A percentile compares a stretch with the other conserved stretches of the same genome.
Conservation (phyloP, 2,888 invertebrate species). For the Chirona hameri region DNA sequence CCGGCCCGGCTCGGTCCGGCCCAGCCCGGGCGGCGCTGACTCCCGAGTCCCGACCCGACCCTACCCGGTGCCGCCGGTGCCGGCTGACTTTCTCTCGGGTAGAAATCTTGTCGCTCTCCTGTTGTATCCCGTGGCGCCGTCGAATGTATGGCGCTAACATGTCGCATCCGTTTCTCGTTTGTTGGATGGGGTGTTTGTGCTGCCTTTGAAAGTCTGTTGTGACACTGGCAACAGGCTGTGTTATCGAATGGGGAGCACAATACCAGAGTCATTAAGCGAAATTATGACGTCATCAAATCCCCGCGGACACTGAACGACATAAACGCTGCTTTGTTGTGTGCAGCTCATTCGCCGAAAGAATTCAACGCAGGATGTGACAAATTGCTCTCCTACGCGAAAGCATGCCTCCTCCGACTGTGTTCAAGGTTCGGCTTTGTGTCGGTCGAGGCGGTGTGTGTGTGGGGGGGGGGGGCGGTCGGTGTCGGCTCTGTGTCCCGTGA, state of each 20-base stretch:
- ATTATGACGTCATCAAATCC: not conserved
- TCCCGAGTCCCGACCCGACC: not conserved
- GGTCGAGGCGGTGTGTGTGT: not conserved
- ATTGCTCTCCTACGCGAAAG: not conserved
- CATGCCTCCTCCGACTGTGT: not conserved
- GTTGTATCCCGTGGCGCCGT: too few relatives aligned
- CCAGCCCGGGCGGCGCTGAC: too few relatives aligned
- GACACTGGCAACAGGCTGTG: too few relatives aligned
- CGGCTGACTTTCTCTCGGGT: not conserved
- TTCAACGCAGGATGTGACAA: not conserved
- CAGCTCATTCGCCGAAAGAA: not conserved
- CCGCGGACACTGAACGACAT: not conserved
- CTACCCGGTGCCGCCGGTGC: not conserved
- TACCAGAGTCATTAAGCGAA: not conserved
- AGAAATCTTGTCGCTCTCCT: not conserved
- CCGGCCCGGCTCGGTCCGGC: not conserved
- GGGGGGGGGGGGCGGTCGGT: not conserved
- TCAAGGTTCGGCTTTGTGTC: not conserved
- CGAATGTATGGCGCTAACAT: not conserved
- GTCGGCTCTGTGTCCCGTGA: not conserved
- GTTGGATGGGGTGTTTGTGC: conserved; percentile 9
- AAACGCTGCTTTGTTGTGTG: not conserved
- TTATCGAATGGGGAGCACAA: too few relatives aligned
- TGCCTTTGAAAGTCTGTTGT: not conserved
- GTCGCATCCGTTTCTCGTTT: too few relatives aligned